Percentiles rank a stretch among this genome's conserved stretches.
phyloP scores from a whole-genome alignment of 92 coral and sea anemone genomes.

The Siderastrea radians region DNA sequence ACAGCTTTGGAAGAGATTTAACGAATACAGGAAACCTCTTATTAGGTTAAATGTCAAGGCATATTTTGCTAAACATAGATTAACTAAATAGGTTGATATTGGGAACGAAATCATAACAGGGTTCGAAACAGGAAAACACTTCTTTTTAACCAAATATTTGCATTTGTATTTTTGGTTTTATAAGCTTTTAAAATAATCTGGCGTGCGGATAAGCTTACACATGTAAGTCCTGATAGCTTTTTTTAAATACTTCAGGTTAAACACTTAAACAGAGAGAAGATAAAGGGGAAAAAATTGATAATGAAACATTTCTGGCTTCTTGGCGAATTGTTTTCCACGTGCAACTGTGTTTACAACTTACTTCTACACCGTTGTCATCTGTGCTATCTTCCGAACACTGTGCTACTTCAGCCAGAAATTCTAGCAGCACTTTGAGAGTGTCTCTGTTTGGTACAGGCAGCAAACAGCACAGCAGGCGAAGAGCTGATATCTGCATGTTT shows the following conservation, averaged over 20 bases:
- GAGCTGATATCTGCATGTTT: slow-evolving; percentile 72
- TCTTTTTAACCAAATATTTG: neutral
- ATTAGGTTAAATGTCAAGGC: neutral
- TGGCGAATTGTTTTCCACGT: too few relatives aligned
- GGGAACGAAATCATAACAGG: neutral
- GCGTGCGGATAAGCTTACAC: too few relatives aligned
- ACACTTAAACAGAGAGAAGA: too few relatives aligned
- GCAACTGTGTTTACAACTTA: slow-evolving; percentile 29
- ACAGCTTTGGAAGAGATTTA: neutral
- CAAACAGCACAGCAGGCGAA: slow-evolving; percentile 84
- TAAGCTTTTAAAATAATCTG: too few relatives aligned
- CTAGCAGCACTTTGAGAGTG: slow-evolving; percentile 85
- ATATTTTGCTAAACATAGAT: neutral
- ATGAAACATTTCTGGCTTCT: too few relatives aligned
- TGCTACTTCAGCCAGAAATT: slow-evolving; percentile 93
- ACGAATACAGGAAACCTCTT: neutral
- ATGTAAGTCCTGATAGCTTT: too few relatives aligned
- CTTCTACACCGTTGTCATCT: slow-evolving; percentile 89
- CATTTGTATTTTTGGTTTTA: neutral
- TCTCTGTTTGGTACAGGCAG: slow-evolving; percentile 96
- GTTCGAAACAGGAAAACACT: neutral
- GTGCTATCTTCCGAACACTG: slow-evolving; percentile 86
- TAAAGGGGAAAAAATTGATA: too few relatives aligned
- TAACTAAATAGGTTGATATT: neutral
- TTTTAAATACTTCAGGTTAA: too few relatives aligned